Percentiles rank a stretch among this genome's conserved stretches.
Evolutionary conservation across 2,797 vertebrate species (phyloP).

Genomic region (Haliaeetus albicilla): DNA sequence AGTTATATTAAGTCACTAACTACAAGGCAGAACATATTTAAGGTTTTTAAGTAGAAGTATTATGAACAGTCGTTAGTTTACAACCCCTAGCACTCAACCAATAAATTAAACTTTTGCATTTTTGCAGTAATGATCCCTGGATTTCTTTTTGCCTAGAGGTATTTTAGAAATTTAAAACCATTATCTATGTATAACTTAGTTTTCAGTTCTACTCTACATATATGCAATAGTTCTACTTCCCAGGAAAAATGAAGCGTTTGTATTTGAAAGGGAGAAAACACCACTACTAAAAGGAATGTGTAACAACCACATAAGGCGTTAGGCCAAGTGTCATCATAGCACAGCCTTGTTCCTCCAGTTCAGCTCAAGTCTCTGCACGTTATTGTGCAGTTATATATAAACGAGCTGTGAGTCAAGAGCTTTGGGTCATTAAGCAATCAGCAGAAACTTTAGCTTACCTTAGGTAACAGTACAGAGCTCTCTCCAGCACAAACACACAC

Average conservation of each 20-base stretch:
- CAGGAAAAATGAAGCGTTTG: background rate
- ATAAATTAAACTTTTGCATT: background rate
- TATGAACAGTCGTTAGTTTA: background rate
- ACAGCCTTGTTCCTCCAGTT: background rate
- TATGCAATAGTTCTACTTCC: background rate
- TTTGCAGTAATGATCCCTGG: background rate
- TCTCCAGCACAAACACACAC: background rate
- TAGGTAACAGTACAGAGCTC: background rate
- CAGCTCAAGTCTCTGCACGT: background rate
- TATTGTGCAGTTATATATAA: background rate
- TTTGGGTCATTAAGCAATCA: background rate
- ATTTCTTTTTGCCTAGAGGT: background rate
- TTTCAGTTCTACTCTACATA: background rate
- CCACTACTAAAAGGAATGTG: background rate
- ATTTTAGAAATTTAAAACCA: accelerated
- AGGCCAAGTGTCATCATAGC: background rate
- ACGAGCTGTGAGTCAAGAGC: background rate
- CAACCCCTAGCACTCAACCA: background rate
- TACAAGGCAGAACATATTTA: background rate
- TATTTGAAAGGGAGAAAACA: background rate
- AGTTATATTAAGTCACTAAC: background rate
- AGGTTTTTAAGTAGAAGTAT: background rate
- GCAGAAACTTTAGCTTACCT: background rate
- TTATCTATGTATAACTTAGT: accelerated
- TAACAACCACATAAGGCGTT: background rate